Evolutionary conservation across 2,113 vertebrate species (phyloP).

Genomic region (Crotalus helleri): DNA sequence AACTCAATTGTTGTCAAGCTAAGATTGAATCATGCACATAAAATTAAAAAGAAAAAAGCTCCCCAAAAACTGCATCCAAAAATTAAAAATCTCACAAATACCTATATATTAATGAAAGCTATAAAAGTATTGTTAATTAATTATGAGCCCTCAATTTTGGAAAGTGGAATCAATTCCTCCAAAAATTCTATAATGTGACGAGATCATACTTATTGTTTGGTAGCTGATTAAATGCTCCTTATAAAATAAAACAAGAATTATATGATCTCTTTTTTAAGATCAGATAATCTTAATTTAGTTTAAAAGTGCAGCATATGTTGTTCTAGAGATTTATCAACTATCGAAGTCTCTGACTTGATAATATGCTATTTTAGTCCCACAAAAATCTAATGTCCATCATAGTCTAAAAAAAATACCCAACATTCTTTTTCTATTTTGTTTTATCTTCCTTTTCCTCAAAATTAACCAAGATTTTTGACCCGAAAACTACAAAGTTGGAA

Average conservation of each 20-base stretch:
- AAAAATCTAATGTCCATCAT: neutral
- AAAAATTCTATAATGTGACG: constrained; percentile 17
- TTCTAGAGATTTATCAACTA: constrained; percentile 11
- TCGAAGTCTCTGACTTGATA: neutral
- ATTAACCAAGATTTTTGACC: neutral
- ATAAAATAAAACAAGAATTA: constrained; percentile 17
- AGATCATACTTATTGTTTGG: constrained; percentile 29
- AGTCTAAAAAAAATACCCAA: neutral
- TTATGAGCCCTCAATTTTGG: constrained; percentile 3
- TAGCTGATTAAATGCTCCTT: neutral
- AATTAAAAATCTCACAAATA: constrained; percentile 15
- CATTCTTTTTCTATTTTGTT: neutral
- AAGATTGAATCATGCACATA: neutral
- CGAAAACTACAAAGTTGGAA: neutral
- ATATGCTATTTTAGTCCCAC: neutral
- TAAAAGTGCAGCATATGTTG: neutral
- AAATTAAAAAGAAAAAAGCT: constrained; percentile 10
- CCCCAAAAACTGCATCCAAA: neutral
- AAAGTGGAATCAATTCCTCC: constrained; percentile 5
- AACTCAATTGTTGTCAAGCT: neutral
- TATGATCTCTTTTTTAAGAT: neutral
- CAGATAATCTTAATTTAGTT: neutral
- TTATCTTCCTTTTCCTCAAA: neutral
- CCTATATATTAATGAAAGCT: neutral
- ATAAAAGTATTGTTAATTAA: neutral